A percentile compares a stretch with the other conserved stretches of the same genome.
phyloP scores from a whole-genome alignment of 2,888 invertebrate genomes.

The Drosophila mayaguana region DNA sequence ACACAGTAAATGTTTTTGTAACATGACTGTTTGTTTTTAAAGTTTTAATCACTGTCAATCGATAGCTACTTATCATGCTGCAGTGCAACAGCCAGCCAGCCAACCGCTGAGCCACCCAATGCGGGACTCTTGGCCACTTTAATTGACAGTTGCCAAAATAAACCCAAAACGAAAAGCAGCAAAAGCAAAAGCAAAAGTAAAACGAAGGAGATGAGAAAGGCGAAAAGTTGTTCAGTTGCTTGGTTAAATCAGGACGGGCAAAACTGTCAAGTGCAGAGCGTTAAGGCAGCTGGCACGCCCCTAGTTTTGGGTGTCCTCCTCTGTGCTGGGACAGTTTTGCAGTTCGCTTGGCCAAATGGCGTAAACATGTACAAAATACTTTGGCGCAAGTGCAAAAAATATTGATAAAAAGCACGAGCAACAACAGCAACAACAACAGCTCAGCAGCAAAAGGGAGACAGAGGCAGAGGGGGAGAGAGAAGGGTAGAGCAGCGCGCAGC shows the following conservation, averaged over 20 bases:
- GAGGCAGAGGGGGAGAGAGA: neutral
- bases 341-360: constrained; percentile 56
- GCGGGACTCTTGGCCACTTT: constrained; percentile 35
- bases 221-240: constrained; percentile 14
- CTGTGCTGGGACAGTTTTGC: constrained; percentile 2
- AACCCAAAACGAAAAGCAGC: neutral
- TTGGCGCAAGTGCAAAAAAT: constrained; percentile 50
- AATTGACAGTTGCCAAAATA: constrained; percentile 61
- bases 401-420: constrained; percentile 27
- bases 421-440: constrained; percentile 4
- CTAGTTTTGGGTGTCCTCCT: neutral
- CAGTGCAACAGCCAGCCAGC: constrained; percentile 34
- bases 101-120: constrained; percentile 20
- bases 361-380: constrained; percentile 79
- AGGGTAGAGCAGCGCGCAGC: neutral
- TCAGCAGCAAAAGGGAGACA: neutral
- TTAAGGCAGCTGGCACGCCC: neutral
- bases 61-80: constrained; percentile 79
- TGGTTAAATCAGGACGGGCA: constrained; percentile 67
- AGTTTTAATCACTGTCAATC: constrained; percentile 80
- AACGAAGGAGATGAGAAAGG: neutral
- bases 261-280: constrained; percentile 66
- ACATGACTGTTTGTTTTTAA: constrained; percentile 79
- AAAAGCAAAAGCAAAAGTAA: neutral
- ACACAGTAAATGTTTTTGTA: constrained; percentile 50